Percentiles rank a stretch among this genome's conserved stretches.
Conservation (phyloP, 2,113 vertebrate species). For the Megaceryle torquata region DNA sequence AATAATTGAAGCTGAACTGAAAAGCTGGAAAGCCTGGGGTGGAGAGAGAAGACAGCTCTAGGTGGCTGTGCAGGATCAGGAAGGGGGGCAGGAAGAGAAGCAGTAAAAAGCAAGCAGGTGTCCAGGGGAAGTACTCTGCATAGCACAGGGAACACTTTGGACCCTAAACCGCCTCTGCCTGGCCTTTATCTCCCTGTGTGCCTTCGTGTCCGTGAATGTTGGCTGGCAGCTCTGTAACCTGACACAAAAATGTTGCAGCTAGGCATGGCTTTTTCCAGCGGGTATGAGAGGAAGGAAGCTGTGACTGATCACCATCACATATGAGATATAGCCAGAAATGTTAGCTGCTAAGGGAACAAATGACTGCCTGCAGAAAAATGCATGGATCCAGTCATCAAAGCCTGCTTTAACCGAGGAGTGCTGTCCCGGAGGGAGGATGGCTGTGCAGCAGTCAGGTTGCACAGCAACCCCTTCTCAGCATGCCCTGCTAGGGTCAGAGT, state of each 20-base stretch:
- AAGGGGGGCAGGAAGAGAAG: neutral
- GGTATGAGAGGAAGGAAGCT: conserved; percentile 13
- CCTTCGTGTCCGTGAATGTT: neutral
- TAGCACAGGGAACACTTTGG: neutral
- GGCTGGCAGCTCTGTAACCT: neutral
- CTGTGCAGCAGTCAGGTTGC: neutral
- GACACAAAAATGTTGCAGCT: neutral
- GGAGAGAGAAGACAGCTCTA: neutral
- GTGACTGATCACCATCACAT: neutral
- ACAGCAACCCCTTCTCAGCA: neutral
- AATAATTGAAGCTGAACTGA: neutral
- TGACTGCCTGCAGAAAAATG: conserved; percentile 15
- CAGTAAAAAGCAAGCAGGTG: neutral
- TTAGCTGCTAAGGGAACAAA: conserved; percentile 45
- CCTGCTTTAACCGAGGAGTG: neutral
- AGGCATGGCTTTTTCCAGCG: neutral
- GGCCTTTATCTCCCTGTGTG: neutral
- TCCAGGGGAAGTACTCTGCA: neutral
- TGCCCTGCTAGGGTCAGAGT: neutral
- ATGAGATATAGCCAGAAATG: neutral
- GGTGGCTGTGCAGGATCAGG: fast-evolving
- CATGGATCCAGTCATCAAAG: conserved; percentile 16
- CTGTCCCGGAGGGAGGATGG: neutral
- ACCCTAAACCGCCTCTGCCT: neutral
- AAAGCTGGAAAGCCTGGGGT: neutral